A percentile compares a stretch with the other conserved stretches of the same genome.
Evolutionary conservation across 1,140 invertebrate genomes (phyloP).

Genomic region (Microplitis demolitor): DNA sequence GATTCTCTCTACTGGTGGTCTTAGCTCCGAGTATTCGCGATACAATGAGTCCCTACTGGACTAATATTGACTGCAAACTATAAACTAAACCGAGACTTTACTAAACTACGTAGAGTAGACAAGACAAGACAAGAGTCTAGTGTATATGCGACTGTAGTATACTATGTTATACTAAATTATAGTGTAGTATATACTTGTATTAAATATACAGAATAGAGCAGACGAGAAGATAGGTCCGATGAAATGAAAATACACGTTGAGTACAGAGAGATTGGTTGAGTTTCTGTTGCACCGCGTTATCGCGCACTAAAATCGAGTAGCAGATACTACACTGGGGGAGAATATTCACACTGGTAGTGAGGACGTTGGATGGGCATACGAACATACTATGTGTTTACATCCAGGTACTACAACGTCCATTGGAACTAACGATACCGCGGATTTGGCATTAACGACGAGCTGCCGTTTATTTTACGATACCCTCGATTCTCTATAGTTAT

Average conservation of each 20-base stretch:
- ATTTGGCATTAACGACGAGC: conserved; percentile 20
- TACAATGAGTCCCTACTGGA: no score
- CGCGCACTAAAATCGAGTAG: not conserved
- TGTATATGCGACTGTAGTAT: not conserved
- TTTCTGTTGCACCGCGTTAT: not conserved
- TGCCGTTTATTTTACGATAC: conserved; percentile 16
- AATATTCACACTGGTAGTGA: conserved; percentile 3
- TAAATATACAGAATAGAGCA: no score
- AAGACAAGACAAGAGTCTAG: not conserved
- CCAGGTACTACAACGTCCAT: not conserved
- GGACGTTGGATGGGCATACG: not conserved
- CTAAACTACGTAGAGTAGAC: not conserved
- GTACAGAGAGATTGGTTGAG: no score
- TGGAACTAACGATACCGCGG: conserved; percentile 20
- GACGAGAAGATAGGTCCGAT: no score
- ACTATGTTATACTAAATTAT: no score
- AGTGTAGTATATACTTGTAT: no score
- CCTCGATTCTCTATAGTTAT: not conserved
- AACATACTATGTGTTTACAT: not conserved
- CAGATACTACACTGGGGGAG: not conserved
- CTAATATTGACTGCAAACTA: not conserved
- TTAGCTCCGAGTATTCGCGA: no score
- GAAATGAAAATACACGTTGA: no score
- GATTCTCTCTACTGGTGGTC: not conserved
- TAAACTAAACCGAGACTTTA: no score